Conservation (phyloP, 37 sponge, comb jelly and placozoan species). For the Oscarella lobularis region DNA sequence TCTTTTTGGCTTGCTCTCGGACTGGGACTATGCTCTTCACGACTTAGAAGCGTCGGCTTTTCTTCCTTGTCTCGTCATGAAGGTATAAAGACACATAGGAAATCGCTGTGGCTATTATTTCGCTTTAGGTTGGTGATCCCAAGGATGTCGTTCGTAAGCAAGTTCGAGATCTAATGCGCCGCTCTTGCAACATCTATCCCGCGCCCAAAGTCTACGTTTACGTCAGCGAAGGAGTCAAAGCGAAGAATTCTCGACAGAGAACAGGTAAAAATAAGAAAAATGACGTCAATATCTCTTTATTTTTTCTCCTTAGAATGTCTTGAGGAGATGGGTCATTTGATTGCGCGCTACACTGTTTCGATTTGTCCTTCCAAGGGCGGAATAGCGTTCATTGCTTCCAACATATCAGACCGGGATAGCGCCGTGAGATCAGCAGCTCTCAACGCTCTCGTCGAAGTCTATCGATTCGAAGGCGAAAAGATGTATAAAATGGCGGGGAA, state of each 20-base stretch:
- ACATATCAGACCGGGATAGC: slow-evolving; percentile 77
- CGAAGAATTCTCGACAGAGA: slow-evolving; percentile 70
- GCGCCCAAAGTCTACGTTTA: slow-evolving; percentile 50
- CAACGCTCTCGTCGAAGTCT: slow-evolving; percentile 74
- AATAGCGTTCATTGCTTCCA: slow-evolving; percentile 66
- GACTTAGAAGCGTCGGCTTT: slow-evolving; percentile 72
- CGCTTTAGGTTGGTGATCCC: slow-evolving; percentile 65
- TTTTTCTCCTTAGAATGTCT: slow-evolving; percentile 46
- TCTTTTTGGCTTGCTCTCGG: slow-evolving; percentile 37
- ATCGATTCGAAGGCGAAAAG: slow-evolving; percentile 59
- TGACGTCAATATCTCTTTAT: neutral
- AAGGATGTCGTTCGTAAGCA: slow-evolving; percentile 82
- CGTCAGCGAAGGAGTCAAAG: slow-evolving; percentile 74
- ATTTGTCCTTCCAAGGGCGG: slow-evolving; percentile 75
- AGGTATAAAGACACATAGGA: too few species aligned
- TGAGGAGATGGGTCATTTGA: slow-evolving; percentile 68
- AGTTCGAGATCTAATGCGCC: slow-evolving; percentile 58
- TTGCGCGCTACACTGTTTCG: slow-evolving; percentile 58
- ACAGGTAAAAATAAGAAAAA: slow-evolving; percentile 26
- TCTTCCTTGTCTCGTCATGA: slow-evolving; percentile 67
- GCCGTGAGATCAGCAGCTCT: slow-evolving; percentile 79
- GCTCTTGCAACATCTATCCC: slow-evolving; percentile 69
- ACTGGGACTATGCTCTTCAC: slow-evolving; percentile 31
- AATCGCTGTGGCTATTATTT: slow-evolving; percentile 6
- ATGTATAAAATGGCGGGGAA: slow-evolving; percentile 62